Evolutionary conservation across 2,888 invertebrate species (phyloP).

Genomic region (Bombyx huttoni): DNA sequence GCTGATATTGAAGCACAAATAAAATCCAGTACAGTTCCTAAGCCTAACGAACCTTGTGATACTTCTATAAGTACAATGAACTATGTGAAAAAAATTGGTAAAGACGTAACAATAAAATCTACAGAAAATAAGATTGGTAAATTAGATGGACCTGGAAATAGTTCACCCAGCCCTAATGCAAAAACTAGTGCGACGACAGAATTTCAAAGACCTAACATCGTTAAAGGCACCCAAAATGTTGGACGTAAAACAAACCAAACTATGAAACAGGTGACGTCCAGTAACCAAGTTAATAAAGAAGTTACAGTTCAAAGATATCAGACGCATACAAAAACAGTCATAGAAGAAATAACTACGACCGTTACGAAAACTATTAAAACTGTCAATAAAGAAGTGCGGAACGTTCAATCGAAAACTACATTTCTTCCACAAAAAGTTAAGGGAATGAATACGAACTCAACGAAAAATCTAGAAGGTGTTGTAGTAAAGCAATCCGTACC

Average conservation of each 20-base stretch:
- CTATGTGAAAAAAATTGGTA: slow-evolving; percentile 35
- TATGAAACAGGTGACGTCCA: background rate
- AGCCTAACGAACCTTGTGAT: background rate
- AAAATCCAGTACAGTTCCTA: slow-evolving; percentile 13
- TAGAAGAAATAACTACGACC: slow-evolving; percentile 63
- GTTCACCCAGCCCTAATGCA: background rate
- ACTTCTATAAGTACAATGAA: slow-evolving; percentile 10
- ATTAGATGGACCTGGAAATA: background rate
- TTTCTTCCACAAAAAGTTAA: slow-evolving; percentile 27
- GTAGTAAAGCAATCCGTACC: slow-evolving; percentile 36
- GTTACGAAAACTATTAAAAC: slow-evolving; percentile 64
- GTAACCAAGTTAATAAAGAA: slow-evolving; percentile 34
- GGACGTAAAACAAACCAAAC: background rate
- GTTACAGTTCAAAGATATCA: slow-evolving; percentile 56
- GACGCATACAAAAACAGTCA: slow-evolving; percentile 51
- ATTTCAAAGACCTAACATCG: background rate
- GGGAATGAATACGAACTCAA: slow-evolving; percentile 22
- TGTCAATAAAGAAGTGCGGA: slow-evolving; percentile 48
- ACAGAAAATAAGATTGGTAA: slow-evolving; percentile 12
- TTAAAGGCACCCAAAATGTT: background rate
- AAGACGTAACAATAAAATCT: slow-evolving; percentile 33
- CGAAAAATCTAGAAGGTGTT: slow-evolving; percentile 32
- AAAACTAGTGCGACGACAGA: background rate
- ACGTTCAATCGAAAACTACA: slow-evolving; percentile 20
- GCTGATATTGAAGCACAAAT: slow-evolving; percentile 32